phyloP scores from a whole-genome alignment of 1,140 invertebrate species.

The Cephus cinctus region DNA sequence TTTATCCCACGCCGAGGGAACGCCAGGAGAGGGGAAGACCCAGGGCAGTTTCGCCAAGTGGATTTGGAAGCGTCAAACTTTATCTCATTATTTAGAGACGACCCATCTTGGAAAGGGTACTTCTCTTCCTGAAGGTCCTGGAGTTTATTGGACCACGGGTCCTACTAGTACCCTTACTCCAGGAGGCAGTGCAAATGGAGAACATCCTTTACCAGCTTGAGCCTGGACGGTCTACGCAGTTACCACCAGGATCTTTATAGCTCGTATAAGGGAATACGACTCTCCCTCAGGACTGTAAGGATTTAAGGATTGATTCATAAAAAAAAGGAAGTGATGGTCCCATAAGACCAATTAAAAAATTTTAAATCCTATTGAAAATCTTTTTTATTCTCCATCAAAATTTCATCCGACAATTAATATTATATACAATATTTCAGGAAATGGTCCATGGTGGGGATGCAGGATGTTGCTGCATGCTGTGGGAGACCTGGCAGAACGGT shows the following conservation, averaged over 20 bases:
- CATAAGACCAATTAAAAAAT: too few species aligned
- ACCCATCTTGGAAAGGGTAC: not conserved
- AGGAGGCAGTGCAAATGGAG: not conserved
- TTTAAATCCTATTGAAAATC: too few species aligned
- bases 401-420: not conserved
- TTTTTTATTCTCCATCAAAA: not conserved
- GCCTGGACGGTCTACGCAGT: not conserved
- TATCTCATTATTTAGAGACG: not conserved
- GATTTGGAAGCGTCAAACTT: slow-evolving; percentile 7
- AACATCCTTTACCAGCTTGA: not conserved
- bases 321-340: too few species aligned
- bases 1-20: too few species aligned
- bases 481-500: slow-evolving; percentile 12
- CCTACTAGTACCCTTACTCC: not conserved
- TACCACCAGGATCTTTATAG: not conserved
- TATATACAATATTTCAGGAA: not conserved
- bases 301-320: too few species aligned
- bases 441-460: not conserved
- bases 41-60: not conserved
- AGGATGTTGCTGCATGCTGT: not conserved
- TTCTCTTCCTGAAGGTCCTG: not conserved
- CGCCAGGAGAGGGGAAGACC: not conserved
- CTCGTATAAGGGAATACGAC: not conserved
- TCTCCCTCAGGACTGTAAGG: too few species aligned
- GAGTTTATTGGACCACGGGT: not conserved